Evolutionary conservation across 2,113 vertebrate species (phyloP).

Genomic region (Smithornis capensis): DNA sequence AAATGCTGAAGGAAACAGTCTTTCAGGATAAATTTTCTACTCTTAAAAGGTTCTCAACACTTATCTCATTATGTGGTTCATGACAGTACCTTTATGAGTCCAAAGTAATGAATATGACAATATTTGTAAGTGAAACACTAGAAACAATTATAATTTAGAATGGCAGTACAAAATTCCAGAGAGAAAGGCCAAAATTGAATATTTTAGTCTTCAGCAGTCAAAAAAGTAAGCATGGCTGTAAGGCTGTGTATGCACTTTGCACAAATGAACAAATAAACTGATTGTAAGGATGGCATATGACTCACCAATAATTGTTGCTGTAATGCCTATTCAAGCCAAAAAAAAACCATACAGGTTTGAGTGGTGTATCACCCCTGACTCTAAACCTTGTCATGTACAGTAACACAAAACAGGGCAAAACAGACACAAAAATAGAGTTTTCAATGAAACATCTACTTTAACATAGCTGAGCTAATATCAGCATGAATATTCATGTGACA

Average conservation of each 20-base stretch:
- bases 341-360: neutral
- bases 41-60: neutral
- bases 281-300: neutral
- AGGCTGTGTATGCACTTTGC: neutral
- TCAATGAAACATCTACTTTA: neutral
- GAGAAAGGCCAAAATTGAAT: neutral
- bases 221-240: neutral
- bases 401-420: slow-evolving; percentile 15
- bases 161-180: neutral
- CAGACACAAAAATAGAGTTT: neutral
- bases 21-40: neutral
- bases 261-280: neutral
- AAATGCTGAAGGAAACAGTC: neutral
- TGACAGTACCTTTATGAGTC: neutral
- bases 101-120: neutral
- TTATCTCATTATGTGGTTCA: neutral
- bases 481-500: neutral
- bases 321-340: neutral
- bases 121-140: neutral
- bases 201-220: neutral
- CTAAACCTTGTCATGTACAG: slow-evolving; percentile 59
- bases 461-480: neutral
- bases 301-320: neutral
- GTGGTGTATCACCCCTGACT: neutral
- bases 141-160: neutral